Base-by-base conservation (phyloP, 2,113 vertebrate genomes). In the Halcyon senegalensis region DNA sequence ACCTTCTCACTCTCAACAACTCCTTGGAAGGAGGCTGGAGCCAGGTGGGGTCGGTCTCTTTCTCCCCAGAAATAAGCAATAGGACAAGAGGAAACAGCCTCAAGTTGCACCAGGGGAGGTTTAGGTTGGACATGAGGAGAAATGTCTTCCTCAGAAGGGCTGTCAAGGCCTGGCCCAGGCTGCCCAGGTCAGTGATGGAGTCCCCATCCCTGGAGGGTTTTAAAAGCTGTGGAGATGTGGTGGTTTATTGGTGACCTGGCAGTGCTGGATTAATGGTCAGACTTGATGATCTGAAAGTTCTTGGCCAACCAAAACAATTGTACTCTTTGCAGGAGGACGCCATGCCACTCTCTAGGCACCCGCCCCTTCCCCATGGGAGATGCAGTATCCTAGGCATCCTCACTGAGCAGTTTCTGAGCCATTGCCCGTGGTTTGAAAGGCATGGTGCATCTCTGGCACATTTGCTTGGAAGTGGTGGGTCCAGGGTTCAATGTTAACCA, bases 401-500 rank as follows among this genome's bases (percentile, higher is more conserved):
- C 0, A 0, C n/a, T 31, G 56, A 59, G 69, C 2, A 0, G 41
- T 44, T 56, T 13, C 55, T 17, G 7, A 67, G 72, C 84, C 76
- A 41, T 43, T 35, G 41, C 31, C 74, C 63, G 43, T 24, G 64
- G 18, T 75, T 78, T 63, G 70, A 46, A 75, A 78, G 74, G 35
- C 58, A 68, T 39, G 35, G 11, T 67, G 18, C 66, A 31, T 59
- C 75, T 66, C 90, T 55, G 43, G 51, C 33, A 21, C 0, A 0
- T 80, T 80, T 80, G 19, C 21, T 78, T 78, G 21, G 67, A 72
- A 77, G 41, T 66, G 53, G 56, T 48, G 87, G 44, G 48, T 58
- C 68, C 35, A 50, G 37, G 83, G 91, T 91, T 93, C 92, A 73
- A 88, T 86, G 93, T 79, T 86, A 93, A 93, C 80, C 35, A 35